Evolutionary conservation across 2,888 invertebrate genomes (phyloP).

Genomic region (Drosophila helvetica): DNA sequence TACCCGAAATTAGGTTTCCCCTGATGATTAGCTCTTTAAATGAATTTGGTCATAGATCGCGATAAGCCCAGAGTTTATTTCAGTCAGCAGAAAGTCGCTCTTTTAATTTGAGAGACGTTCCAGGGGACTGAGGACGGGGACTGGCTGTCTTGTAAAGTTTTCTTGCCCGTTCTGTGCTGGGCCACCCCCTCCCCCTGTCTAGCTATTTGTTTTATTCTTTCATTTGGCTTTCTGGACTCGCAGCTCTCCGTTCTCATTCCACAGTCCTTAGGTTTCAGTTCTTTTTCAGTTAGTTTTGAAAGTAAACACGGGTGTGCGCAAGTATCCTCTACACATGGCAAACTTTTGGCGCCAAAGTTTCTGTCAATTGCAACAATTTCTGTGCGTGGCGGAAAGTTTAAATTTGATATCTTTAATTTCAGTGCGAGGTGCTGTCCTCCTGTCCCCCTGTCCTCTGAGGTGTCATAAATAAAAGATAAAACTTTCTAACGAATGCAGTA

Average conservation of each 20-base stretch:
- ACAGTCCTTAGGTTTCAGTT: conserved; percentile 8
- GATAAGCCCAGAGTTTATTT: conserved; percentile 34
- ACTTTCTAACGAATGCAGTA: conserved; percentile 18
- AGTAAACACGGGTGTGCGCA: conserved; percentile 46
- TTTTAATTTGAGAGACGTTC: conserved; percentile 35
- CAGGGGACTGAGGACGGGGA: not conserved
- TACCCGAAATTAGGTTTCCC: conserved; percentile 24
- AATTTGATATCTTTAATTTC: conserved; percentile 64
- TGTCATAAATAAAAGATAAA: conserved; percentile 52
- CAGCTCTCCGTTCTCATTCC: conserved; percentile 4
- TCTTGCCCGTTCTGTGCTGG: conserved; percentile 3
- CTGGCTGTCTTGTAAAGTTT: conserved; percentile 23
- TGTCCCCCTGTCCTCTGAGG: conserved; percentile 7
- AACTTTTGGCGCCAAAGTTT: conserved; percentile 73
- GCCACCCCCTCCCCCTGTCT: conserved; percentile 5
- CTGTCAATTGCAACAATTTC: conserved; percentile 54
- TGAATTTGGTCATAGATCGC: conserved; percentile 40
- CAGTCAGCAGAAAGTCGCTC: conserved; percentile 3
- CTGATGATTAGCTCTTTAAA: conserved; percentile 33
- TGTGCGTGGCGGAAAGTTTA: conserved; percentile 40
- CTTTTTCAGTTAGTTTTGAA: conserved; percentile 49
- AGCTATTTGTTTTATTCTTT: conserved; percentile 54
- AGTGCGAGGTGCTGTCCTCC: conserved; percentile 12
- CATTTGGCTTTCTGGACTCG: conserved; percentile 51
- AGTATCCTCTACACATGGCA: conserved; percentile 30